Percentiles rank a stretch among this genome's conserved stretches.
Conservation (phyloP, 2,888 invertebrate species). For the Xanthorhoe designata region DNA sequence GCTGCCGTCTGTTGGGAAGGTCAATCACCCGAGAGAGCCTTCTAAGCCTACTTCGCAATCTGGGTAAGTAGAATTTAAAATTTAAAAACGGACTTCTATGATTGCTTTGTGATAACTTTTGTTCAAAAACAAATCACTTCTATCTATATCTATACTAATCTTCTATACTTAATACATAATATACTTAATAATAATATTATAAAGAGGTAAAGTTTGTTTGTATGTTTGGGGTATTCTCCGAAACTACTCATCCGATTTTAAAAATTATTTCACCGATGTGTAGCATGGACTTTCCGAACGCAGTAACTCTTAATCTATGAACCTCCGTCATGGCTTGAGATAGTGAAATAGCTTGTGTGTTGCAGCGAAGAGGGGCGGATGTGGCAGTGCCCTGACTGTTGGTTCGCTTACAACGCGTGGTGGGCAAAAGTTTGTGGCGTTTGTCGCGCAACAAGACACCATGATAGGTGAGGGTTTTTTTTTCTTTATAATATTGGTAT, state of each 20-base stretch:
- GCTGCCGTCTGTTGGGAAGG: constrained; percentile 77
- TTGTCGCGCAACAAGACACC: constrained; percentile 90
- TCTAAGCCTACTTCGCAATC: constrained; percentile 72
- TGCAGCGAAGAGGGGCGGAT: constrained; percentile 79
- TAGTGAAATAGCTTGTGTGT: background rate
- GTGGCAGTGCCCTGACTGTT: constrained; percentile 96
- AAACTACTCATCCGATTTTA: background rate
- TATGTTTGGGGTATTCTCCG: background rate
- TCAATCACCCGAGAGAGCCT: constrained; percentile 69
- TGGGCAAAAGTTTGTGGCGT: constrained; percentile 93
- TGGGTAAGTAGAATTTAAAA: constrained; percentile 62
- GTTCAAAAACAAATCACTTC: too few relatives aligned
- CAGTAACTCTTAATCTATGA: too few relatives aligned
- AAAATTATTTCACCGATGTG: background rate
- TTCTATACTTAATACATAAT: too few relatives aligned
- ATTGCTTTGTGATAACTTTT: too few relatives aligned
- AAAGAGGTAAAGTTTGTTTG: too few relatives aligned
- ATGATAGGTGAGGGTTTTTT: constrained; percentile 61
- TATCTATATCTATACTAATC: too few relatives aligned
- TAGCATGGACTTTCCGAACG: too few relatives aligned
- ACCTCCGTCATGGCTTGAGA: too few relatives aligned
- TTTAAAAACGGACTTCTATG: too few relatives aligned
- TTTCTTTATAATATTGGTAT: too few relatives aligned
- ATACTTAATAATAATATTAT: too few relatives aligned
- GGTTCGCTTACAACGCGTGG: constrained; percentile 94